These are phyloP conservation scores for Lampris megalopsis DNA, from an alignment of 2,113 vertebrate genomes.

Conservation along the genomic window DNA sequence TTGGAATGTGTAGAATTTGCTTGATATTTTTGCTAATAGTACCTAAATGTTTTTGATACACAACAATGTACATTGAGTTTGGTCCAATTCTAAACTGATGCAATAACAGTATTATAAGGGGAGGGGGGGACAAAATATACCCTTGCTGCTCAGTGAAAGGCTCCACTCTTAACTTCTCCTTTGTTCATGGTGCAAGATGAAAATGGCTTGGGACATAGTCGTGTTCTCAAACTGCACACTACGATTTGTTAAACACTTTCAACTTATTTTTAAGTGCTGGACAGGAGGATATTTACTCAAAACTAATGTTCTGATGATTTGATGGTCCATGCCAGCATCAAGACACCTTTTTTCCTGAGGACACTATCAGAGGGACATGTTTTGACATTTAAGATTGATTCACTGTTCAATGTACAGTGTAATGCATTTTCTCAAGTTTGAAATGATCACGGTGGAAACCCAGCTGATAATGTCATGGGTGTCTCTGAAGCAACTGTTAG, in stretches of 20 bases:
- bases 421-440: too few relatives aligned
- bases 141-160: neutral
- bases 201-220: neutral
- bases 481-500: too few relatives aligned
- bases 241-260: slow-evolving; percentile 28
- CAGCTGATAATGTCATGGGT: too few relatives aligned
- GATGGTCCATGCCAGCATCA: neutral
- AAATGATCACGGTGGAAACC: too few relatives aligned
- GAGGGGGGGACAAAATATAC: neutral
- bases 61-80: neutral
- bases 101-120: neutral
- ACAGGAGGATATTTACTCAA: neutral
- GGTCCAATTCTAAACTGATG: neutral
- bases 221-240: neutral
- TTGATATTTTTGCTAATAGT: neutral
- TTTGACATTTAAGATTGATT: too few relatives aligned
- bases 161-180: slow-evolving; percentile 5
- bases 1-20: neutral
- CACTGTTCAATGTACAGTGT: too few relatives aligned
- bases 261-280: slow-evolving; percentile 51
- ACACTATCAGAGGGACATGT: too few relatives aligned
- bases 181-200: slow-evolving; percentile 1
- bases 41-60: neutral
- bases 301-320: neutral
- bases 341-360: too few relatives aligned